These are phyloP conservation scores for Matsumurasca onukii DNA, from an alignment of 1,140 invertebrate genomes.

Conservation along the genomic window DNA sequence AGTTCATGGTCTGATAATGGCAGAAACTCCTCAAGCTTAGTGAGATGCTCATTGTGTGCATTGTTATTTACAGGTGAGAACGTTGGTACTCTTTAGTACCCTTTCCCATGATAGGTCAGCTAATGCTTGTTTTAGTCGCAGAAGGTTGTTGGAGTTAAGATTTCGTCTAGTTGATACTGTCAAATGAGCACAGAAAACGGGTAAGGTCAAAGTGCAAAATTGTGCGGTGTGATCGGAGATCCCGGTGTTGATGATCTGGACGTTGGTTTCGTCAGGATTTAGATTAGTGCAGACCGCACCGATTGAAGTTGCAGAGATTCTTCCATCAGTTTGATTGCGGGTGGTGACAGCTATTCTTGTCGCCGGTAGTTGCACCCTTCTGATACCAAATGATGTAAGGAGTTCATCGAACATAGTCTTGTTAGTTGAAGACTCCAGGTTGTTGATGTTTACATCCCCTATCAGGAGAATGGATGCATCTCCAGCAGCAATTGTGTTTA, in stretches of 20 bases:
- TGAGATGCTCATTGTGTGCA: neutral
- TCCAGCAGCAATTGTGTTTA: neutral
- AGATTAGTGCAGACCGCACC: constrained; percentile 18
- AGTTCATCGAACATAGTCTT: neutral
- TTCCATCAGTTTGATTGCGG: neutral
- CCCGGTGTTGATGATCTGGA: neutral
- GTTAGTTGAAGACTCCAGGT: neutral
- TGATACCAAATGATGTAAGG: neutral
- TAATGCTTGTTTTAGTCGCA: neutral
- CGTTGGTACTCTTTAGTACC: too few relatives aligned
- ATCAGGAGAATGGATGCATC: constrained; percentile 8
- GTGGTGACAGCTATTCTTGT: constrained; percentile 3
- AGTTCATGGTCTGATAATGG: neutral
- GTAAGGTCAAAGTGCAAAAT: neutral
- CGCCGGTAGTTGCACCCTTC: constrained; percentile 4
- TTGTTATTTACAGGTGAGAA: neutral
- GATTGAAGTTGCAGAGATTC: neutral
- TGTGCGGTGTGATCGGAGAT: constrained; percentile 17
- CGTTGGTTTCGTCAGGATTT: neutral
- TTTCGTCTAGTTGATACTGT: too few relatives aligned
- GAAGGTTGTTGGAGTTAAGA: too few relatives aligned
- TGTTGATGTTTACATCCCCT: neutral
- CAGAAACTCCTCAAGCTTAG: neutral
- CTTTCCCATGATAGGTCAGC: neutral
- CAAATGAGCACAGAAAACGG: neutral